Base-by-base conservation (phyloP, 2,113 vertebrate genomes). In the Sarotherodon lohbergeri region DNA sequence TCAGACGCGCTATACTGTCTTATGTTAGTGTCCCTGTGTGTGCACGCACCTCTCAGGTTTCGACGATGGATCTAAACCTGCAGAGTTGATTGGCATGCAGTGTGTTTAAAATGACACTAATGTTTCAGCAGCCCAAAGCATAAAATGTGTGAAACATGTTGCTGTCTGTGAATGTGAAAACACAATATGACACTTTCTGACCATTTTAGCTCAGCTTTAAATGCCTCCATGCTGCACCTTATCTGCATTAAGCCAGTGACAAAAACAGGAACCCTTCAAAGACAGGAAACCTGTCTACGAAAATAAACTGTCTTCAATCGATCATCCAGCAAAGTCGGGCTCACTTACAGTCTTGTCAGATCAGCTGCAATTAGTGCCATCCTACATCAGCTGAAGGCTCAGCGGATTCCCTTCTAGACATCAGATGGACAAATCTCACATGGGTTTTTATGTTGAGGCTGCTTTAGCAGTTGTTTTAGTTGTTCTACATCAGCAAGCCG, bases 21-120 rank as follows among this genome's bases (percentile, higher is more conserved):
- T 87, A 34, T 61, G 3, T 36, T 57, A 57, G 46, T 59, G 9
- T 57, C 46, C 81, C 3, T 78, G 76, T 57, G 63, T 46, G 85
- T 4, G 41, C 0, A 5, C 3, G 10, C 10, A n/a, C 32, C 56
- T 39, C 1, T 32, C 43, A 48, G n/a, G 29, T 32, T 52, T 57
- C 0, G 0, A 11, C 4, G 24, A 50, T 12, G 16, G 57, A 80
- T 56, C 1, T 14, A 46, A 57, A 48, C 39, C 79, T 48, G n/a
- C 52, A 73, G 29, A 36, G 11, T 39, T 27, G 6, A 2, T 43
- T 39, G 52, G 12, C 22, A 6, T 10, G 16, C 19, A 29, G 41
- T 14, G 5, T 52, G 16, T 54, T 66, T 66, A 86, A 41, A 41
- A 11, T 61, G 7, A 17, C n/a, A 29, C 50, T 16, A n/a, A 29